Conservation (phyloP, 2,888 invertebrate species). For the Acrobasis repandana region DNA sequence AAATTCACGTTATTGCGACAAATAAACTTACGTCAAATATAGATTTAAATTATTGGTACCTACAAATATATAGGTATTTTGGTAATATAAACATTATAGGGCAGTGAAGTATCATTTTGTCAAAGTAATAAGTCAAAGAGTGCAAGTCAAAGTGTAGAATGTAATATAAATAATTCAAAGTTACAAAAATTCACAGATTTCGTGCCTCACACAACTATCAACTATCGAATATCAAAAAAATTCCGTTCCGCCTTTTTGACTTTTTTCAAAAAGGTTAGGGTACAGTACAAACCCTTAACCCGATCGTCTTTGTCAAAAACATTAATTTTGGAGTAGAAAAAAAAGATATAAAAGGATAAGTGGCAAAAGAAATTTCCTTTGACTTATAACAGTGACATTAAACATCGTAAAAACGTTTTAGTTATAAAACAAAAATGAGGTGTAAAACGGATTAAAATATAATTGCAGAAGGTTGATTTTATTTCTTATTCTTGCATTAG, state of each 20-base stretch:
- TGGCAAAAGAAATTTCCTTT: neutral
- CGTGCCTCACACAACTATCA: too few relatives aligned
- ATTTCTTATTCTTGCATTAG: constrained; percentile 63
- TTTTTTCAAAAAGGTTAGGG: too few relatives aligned
- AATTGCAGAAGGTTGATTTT: constrained; percentile 49
- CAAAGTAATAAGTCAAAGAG: too few relatives aligned
- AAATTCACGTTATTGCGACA: constrained; percentile 61
- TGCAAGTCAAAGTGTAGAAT: too few relatives aligned
- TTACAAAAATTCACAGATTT: too few relatives aligned
- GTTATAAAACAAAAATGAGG: constrained; percentile 36
- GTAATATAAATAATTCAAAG: too few relatives aligned
- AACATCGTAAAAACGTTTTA: constrained; percentile 7
- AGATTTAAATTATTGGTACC: constrained; percentile 26
- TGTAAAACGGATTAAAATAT: constrained; percentile 50
- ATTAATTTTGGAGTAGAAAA: too few relatives aligned
- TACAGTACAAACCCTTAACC: too few relatives aligned
- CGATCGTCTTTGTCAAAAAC: too few relatives aligned
- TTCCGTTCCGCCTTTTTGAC: too few relatives aligned
- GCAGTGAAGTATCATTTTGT: neutral
- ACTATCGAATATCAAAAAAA: too few relatives aligned
- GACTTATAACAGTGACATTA: neutral
- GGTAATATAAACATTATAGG: constrained; percentile 19
- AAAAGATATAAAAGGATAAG: too few relatives aligned
- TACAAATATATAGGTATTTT: constrained; percentile 12
- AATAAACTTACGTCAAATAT: constrained; percentile 52